These are phyloP conservation scores for Macrotrachela quadricornifera DNA, from an alignment of 1,140 invertebrate genomes.

Conservation along the genomic window DNA sequence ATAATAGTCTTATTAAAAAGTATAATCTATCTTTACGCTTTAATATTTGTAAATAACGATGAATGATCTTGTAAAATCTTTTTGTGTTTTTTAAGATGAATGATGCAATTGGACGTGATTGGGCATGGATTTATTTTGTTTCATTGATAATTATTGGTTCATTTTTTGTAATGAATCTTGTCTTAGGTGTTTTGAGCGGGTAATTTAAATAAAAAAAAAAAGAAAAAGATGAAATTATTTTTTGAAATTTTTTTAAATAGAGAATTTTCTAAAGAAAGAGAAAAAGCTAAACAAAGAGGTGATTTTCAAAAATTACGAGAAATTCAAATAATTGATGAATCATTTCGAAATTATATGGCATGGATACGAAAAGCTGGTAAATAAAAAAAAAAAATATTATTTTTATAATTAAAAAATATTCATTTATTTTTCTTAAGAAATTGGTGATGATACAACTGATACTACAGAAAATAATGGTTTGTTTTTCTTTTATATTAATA, in stretches of 20 bases:
- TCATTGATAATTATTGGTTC: constrained; percentile 95
- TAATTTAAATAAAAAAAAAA: no score
- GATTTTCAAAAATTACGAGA: constrained; percentile 94
- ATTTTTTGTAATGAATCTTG: constrained; percentile 99
- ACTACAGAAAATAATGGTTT: no score
- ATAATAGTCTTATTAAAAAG: no score
- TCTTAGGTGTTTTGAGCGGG: constrained; percentile 97
- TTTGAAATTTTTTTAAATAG: no score
- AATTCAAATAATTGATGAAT: constrained; percentile 94
- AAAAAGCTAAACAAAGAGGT: constrained; percentile 90
- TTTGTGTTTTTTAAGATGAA: constrained; percentile 75
- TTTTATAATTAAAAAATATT: no score
- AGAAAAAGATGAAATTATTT: no score
- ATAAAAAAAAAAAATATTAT: neutral
- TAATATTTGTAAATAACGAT: no score
- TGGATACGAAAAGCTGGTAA: constrained; percentile 83
- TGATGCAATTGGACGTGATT: constrained; percentile 75
- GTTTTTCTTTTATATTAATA: no score
- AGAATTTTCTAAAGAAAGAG: constrained; percentile 99
- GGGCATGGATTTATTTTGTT: constrained; percentile 97
- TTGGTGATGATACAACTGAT: neutral
- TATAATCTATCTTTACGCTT: no score
- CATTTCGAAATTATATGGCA: constrained; percentile 83
- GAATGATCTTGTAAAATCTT: no score
- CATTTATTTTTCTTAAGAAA: neutral